Conservation (phyloP, 2,888 invertebrate species). For the Melanostoma mellinum region DNA sequence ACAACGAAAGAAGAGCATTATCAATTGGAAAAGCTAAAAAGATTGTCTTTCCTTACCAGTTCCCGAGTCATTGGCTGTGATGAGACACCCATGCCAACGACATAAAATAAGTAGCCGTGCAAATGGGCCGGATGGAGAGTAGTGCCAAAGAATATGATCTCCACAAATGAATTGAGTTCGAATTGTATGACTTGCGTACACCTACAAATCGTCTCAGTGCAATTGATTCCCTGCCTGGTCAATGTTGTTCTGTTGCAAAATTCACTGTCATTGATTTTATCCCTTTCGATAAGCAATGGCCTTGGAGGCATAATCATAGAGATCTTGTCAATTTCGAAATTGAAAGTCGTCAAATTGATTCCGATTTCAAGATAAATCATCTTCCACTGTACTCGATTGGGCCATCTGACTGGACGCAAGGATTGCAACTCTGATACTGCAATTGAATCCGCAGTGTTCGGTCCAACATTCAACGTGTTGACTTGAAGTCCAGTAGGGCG, state of each 20-base stretch:
- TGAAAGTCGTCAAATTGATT: slow-evolving; percentile 4
- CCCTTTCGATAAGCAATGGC: slow-evolving; percentile 78
- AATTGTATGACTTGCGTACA: slow-evolving; percentile 79
- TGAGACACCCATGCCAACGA: slow-evolving; percentile 79
- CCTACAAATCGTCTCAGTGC: slow-evolving; percentile 76
- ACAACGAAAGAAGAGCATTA: not conserved
- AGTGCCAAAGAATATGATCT: slow-evolving; percentile 77
- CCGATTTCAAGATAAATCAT: slow-evolving; percentile 22
- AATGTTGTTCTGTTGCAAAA: slow-evolving; percentile 79
- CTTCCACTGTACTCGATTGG: not conserved
- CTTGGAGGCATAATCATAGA: slow-evolving; percentile 77
- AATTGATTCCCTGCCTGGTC: slow-evolving; percentile 76
- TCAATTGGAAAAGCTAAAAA: too few species aligned
- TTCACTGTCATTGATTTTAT: slow-evolving; percentile 76
- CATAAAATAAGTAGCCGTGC: slow-evolving; percentile 79
- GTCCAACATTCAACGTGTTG: slow-evolving; percentile 23
- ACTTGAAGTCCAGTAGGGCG: slow-evolving; percentile 25
- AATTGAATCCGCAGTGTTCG: slow-evolving; percentile 1
- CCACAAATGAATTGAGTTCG: slow-evolving; percentile 77
- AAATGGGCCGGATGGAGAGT: slow-evolving; percentile 79
- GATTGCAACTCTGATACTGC: slow-evolving; percentile 22
- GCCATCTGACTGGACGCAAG: not conserved
- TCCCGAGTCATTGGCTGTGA: slow-evolving; percentile 16
- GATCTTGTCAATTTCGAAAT: slow-evolving; percentile 79
- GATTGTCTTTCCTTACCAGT: slow-evolving; percentile 12